phyloP scores from a whole-genome alignment of 1,140 invertebrate genomes.

The Psix sp. region DNA sequence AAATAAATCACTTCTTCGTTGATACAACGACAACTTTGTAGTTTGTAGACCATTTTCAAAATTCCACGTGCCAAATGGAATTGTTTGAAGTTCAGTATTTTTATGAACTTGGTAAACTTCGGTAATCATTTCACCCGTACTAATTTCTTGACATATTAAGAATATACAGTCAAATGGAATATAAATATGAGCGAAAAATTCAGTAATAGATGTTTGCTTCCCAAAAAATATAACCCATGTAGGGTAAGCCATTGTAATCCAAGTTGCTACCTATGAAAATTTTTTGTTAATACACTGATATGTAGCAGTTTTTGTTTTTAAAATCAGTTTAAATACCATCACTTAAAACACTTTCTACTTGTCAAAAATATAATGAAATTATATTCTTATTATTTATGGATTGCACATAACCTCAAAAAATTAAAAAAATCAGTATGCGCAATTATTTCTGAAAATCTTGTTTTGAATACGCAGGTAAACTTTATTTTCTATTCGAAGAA shows the following conservation, averaged over 20 bases:
- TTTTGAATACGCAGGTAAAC: too few relatives aligned
- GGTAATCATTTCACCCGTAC: constrained; percentile 56
- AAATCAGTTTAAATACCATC: too few relatives aligned
- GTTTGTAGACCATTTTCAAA: constrained; percentile 48
- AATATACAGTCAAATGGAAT: constrained; percentile 57
- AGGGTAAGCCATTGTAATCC: constrained; percentile 35
- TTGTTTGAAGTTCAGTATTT: constrained; percentile 55
- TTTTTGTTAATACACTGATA: too few relatives aligned
- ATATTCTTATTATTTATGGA: too few relatives aligned
- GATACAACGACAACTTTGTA: constrained; percentile 63
- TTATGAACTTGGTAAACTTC: constrained; percentile 69
- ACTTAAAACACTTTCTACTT: too few relatives aligned
- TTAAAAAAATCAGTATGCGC: too few relatives aligned
- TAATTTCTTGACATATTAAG: constrained; percentile 54
- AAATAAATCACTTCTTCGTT: constrained; percentile 67
- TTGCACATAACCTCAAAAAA: too few relatives aligned
- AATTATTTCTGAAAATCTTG: too few relatives aligned
- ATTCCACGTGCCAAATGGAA: constrained; percentile 64
- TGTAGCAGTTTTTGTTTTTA: too few relatives aligned
- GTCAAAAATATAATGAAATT: too few relatives aligned
- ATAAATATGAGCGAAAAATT: constrained; percentile 29
- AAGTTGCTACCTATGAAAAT: too few relatives aligned
- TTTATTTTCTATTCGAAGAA: too few relatives aligned
- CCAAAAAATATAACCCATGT: constrained; percentile 41
- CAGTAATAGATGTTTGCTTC: constrained; percentile 16